Conservation (phyloP, 2,113 vertebrate species). For the Phalacrocorax pelagicus region DNA sequence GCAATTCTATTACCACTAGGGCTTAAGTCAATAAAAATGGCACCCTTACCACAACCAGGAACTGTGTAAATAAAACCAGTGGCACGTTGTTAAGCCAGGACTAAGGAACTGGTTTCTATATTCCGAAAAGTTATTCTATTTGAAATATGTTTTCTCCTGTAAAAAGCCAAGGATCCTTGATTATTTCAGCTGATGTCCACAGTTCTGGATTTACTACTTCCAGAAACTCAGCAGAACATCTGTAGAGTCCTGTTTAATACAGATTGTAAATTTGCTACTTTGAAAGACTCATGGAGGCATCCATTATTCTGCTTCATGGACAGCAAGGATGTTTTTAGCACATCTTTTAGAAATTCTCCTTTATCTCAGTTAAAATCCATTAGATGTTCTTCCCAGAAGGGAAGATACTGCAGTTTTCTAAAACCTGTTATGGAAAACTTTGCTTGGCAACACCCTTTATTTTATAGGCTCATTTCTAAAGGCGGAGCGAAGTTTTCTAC, state of each 20-base stretch:
- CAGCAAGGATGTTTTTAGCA: not conserved
- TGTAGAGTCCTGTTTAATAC: not conserved
- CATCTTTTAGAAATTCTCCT: not conserved
- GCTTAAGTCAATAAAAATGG: not conserved
- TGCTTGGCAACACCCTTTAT: not conserved
- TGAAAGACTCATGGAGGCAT: not conserved
- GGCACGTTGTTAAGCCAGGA: not conserved
- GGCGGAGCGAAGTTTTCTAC: not conserved
- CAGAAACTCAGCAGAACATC: not conserved
- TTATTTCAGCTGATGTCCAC: not conserved
- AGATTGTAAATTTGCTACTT: not conserved
- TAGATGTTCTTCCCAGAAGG: not conserved
- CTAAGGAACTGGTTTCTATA: not conserved
- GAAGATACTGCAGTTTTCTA: not conserved
- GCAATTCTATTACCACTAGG: not conserved
- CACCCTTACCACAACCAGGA: not conserved
- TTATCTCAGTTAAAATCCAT: not conserved
- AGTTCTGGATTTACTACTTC: not conserved
- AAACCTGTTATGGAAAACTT: not conserved
- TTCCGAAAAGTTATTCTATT: not conserved
- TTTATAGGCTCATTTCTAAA: not conserved
- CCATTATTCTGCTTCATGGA: not conserved
- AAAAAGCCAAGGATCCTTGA: not conserved
- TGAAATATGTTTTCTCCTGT: not conserved
- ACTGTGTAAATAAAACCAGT: not conserved